phyloP scores from a whole-genome alignment of 2,888 invertebrate species.

The Netelia virgata region DNA sequence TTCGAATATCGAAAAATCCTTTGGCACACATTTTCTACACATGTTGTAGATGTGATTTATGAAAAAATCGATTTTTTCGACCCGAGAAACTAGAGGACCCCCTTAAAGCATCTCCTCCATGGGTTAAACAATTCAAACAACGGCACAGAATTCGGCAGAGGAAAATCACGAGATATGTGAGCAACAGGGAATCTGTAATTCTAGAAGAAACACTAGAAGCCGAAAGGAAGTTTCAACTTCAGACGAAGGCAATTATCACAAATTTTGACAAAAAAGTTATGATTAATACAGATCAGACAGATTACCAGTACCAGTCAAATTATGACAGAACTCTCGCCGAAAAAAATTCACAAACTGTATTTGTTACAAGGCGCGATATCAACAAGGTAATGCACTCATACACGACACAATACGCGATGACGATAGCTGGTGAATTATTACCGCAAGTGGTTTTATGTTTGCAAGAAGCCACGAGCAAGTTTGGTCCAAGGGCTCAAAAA shows the following conservation, averaged over 20 bases:
- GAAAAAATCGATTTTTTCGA: too few species aligned
- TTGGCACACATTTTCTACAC: too few species aligned
- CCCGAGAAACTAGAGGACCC: too few species aligned
- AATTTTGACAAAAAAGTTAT: conserved; percentile 11
- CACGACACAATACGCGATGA: conserved; percentile 63
- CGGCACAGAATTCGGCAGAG: conserved; percentile 47
- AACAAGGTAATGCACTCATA: conserved; percentile 66
- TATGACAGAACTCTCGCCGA: conserved; percentile 54
- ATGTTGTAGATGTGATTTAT: too few species aligned
- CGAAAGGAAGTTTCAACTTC: conserved; percentile 16
- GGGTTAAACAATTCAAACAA: conserved; percentile 53
- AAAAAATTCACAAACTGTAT: conserved; percentile 47
- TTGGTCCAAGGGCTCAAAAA: conserved; percentile 67
- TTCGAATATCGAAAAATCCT: too few species aligned
- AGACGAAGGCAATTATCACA: conserved; percentile 6
- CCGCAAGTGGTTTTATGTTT: conserved; percentile 49
- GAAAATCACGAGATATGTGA: conserved; percentile 17
- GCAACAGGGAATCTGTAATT: neutral
- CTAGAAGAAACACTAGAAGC: conserved; percentile 16
- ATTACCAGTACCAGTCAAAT: conserved; percentile 47
- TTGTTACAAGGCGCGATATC: conserved; percentile 49
- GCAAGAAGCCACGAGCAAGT: conserved; percentile 63
- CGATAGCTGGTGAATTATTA: conserved; percentile 53
- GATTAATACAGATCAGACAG: conserved; percentile 32
- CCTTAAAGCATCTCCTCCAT: conserved; percentile 23